Base-by-base conservation (phyloP, 2,888 invertebrate species). In the Eucera pruinosa region DNA sequence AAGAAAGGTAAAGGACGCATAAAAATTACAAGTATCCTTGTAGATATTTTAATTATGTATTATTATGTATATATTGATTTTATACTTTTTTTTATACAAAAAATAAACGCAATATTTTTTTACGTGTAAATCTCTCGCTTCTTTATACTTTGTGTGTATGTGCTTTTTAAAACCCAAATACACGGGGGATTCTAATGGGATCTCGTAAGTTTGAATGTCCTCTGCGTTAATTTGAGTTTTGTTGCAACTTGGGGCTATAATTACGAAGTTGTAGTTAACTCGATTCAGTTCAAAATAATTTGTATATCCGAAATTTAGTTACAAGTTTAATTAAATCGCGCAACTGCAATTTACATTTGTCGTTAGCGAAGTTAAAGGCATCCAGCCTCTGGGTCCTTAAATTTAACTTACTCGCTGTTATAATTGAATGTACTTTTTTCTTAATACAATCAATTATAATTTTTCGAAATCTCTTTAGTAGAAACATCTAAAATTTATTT, bases 51-150 rank as follows among this genome's bases (percentile, higher is more conserved):
- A 82, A 89, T 84, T 82, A 86, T 89, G 87, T 90, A 88, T 87
- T 86, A 89, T 90, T 89, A 88, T 90, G 90, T 91, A 90, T 89
- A 90, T 90, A 90, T 82, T 82, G 76, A 85, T 85, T 84, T 84
- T 75, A 45, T 79, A 79, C 65, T 82, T 89, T 85, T 89, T 90
- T 89, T 90, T 89, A 84, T 90, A 89, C 83, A 78, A 88, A 90
- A 89, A 89, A 90, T 89, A 90, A 89, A 90, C 55, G 85, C 75
- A 83, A 87, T 85, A 81, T 86, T 87, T 87, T 83, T 87, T 82
- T 85, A 85, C 52, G 41, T 45, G 25, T 48, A 27, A 58, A 54
- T 25, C 18, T n/a, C 39, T 60, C 30, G 25, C 3, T n/a, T n/a
- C 54, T 23, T 20, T 18, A 4, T 39, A 41, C 23, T 43, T 33